These are phyloP conservation scores for Cyprinodon diabolis DNA, from an alignment of 2,797 vertebrate species.

Conservation along the genomic window DNA sequence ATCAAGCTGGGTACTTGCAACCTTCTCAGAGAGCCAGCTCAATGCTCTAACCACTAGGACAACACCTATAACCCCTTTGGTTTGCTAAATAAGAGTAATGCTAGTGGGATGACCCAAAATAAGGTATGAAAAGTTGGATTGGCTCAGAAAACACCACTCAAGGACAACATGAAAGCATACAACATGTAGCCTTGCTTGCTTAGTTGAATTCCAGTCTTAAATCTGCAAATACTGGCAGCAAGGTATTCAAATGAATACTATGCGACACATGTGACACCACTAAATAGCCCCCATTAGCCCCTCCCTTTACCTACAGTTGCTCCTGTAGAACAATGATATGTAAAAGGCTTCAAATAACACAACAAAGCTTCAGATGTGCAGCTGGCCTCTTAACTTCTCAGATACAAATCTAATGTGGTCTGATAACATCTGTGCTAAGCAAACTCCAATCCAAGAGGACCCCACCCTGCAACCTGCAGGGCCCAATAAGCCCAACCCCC, in stretches of 20 bases:
- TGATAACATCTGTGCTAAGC: conserved; percentile 6
- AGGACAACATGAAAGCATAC: background rate
- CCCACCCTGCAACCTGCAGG: background rate
- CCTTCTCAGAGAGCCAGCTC: too few species aligned
- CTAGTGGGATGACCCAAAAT: background rate
- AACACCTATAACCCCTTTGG: too few species aligned
- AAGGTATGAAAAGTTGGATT: background rate
- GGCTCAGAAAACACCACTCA: background rate
- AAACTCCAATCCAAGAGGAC: background rate
- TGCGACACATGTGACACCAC: background rate
- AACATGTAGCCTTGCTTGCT: background rate
- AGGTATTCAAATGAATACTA: background rate
- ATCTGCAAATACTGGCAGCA: background rate
- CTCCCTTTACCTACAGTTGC: background rate
- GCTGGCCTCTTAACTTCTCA: background rate
- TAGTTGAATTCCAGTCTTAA: background rate
- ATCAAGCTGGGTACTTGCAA: too few species aligned
- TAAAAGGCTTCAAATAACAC: background rate
- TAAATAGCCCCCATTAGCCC: background rate
- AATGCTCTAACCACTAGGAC: too few species aligned
- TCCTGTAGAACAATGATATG: background rate
- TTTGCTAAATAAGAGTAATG: background rate
- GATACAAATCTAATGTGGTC: conserved; percentile 12
- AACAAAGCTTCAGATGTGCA: conserved; percentile 5
- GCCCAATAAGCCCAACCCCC: background rate